A percentile compares a stretch with the other conserved stretches of the same genome.
phyloP scores from a whole-genome alignment of 2,113 vertebrate genomes.

The Typhlomys cinereus region DNA sequence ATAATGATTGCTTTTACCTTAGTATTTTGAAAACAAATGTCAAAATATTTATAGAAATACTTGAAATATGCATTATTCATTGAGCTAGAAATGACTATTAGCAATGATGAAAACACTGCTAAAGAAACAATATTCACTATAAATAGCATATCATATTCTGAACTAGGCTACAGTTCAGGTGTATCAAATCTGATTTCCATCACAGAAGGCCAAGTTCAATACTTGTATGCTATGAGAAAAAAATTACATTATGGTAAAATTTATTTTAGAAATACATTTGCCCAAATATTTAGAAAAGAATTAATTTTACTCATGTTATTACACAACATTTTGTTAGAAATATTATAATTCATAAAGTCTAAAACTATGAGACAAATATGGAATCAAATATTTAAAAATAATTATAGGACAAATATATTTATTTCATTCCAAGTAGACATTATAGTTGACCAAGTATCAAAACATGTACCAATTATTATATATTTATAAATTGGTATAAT shows the following conservation, averaged over 20 bases:
- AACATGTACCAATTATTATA: neutral
- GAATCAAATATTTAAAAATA: neutral
- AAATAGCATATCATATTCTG: neutral
- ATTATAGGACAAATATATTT: neutral
- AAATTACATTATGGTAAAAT: neutral
- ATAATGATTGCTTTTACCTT: neutral
- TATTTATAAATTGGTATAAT: neutral
- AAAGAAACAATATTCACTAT: neutral
- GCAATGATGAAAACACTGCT: neutral
- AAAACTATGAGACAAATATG: neutral
- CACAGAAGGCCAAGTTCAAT: neutral
- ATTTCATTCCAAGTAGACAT: neutral
- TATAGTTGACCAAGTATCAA: neutral
- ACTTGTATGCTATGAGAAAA: neutral
- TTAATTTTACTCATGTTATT: neutral
- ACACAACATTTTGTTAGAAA: neutral
- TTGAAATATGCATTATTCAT: neutral
- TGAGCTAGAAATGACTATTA: neutral
- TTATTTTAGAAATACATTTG: neutral
- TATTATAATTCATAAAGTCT: neutral
- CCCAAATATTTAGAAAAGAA: neutral
- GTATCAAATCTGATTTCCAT: too few relatives aligned
- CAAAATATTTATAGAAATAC: neutral
- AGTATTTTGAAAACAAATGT: neutral
- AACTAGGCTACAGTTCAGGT: neutral